Evolutionary conservation across 2,797 vertebrate species (phyloP).

Genomic region (Scleropages formosus): DNA sequence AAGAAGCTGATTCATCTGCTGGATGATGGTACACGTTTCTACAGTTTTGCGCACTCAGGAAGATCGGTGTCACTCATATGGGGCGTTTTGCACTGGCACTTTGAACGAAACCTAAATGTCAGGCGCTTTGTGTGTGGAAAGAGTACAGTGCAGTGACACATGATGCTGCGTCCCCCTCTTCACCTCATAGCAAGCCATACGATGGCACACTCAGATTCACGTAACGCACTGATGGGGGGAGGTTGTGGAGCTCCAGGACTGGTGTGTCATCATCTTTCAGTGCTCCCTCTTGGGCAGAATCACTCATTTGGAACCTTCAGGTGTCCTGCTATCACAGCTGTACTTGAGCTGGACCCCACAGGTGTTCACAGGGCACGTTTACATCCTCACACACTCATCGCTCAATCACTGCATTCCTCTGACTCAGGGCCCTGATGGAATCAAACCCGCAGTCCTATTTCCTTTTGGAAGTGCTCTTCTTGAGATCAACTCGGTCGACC

Average conservation of each 20-base stretch:
- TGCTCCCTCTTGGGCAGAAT: too few relatives aligned
- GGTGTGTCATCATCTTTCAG: not conserved
- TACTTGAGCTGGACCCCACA: not conserved
- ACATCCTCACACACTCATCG: not conserved
- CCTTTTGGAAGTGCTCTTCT: not conserved
- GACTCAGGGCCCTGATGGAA: not conserved
- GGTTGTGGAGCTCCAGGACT: too few relatives aligned
- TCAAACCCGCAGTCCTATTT: not conserved
- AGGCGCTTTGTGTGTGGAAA: not conserved
- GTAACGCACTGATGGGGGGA: too few relatives aligned
- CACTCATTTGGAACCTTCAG: not conserved
- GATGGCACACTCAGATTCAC: too few relatives aligned
- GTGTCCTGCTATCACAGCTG: not conserved
- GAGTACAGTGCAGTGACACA: not conserved
- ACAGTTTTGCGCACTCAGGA: too few relatives aligned
- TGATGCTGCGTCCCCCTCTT: too few relatives aligned
- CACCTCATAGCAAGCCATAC: too few relatives aligned
- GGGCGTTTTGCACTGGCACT: not conserved
- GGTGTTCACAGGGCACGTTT: not conserved
- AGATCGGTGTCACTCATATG: too few relatives aligned
- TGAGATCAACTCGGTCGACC: conserved; percentile 3
- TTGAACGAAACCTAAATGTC: not conserved
- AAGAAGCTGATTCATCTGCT: not conserved
- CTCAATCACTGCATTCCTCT: not conserved
- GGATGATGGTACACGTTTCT: not conserved